Percentiles rank a stretch among this genome's conserved stretches.
Evolutionary conservation across 2,113 vertebrate genomes (phyloP).

Genomic region (Ursus arctos): DNA sequence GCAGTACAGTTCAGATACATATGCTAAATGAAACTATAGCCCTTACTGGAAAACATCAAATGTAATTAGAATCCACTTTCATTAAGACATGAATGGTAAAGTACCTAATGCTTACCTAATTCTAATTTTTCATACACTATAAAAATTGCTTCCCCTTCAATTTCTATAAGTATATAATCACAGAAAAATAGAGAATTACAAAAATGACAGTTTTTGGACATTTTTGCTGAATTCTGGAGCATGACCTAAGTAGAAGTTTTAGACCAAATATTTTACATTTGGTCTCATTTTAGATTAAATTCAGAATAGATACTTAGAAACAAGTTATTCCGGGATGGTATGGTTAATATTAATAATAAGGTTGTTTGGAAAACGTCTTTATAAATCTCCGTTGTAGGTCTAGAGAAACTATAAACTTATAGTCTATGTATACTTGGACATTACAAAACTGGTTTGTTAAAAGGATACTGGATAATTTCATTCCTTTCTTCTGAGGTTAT

Average conservation of each 20-base stretch:
- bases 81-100: constrained; percentile 31
- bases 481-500: constrained; percentile 90
- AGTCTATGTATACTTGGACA: background rate
- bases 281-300: constrained; percentile 48
- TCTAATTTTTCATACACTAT: constrained; percentile 19
- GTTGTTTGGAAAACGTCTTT: background rate
- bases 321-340: background rate
- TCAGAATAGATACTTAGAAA: constrained; percentile 32
- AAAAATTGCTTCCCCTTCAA: background rate
- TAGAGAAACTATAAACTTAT: constrained; percentile 7
- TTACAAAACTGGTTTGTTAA: constrained; percentile 35
- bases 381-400: background rate
- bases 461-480: constrained; percentile 97
- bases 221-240: constrained; percentile 28
- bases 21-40: constrained; percentile 24
- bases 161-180: constrained; percentile 41
- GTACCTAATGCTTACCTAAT: background rate
- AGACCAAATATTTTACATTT: background rate
- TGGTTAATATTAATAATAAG: background rate
- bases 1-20: constrained; percentile 19
- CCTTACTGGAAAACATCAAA: background rate
- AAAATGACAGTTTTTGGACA: background rate
- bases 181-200: constrained; percentile 29
- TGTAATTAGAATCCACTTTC: background rate
- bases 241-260: background rate